Percentiles rank a stretch among this genome's conserved stretches.
Evolutionary conservation across 2,888 invertebrate species (phyloP).

Genomic region (Athalia cordata): DNA sequence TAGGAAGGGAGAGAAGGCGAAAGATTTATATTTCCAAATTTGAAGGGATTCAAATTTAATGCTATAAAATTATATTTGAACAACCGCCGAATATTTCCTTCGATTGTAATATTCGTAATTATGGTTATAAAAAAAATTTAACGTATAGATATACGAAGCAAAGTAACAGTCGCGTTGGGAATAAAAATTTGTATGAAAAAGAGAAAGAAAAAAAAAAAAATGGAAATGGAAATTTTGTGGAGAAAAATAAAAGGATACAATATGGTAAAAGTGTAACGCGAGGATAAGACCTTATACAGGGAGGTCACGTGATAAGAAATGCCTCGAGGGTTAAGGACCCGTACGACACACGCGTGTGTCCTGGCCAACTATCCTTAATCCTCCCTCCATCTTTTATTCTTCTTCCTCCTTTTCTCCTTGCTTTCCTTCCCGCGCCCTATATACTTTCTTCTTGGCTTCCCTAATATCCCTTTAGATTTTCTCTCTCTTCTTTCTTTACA

Average conservation of each 20-base stretch:
- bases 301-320: conserved; percentile 41
- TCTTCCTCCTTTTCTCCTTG: not conserved
- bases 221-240: not conserved
- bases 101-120: too few relatives aligned
- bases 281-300: conserved; percentile 21
- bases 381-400: not conserved
- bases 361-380: conserved; percentile 43
- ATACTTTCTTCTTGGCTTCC: not conserved
- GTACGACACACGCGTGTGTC: conserved; percentile 30
- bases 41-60: too few relatives aligned
- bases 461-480: not conserved
- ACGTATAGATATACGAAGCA: conserved; percentile 14
- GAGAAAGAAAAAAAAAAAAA: conserved; percentile 21
- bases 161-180: not conserved
- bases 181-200: not conserved
- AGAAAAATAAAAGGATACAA: conserved; percentile 41
- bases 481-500: not conserved
- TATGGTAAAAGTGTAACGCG: conserved; percentile 45
- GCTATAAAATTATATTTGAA: too few relatives aligned
- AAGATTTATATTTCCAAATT: too few relatives aligned
- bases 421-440: not conserved
- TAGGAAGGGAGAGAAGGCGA: too few relatives aligned
- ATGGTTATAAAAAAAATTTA: conserved; percentile 22
- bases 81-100: too few relatives aligned
- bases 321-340: conserved; percentile 42